phyloP scores from a whole-genome alignment of 2,888 invertebrate genomes.

The Dynastes hyllus region DNA sequence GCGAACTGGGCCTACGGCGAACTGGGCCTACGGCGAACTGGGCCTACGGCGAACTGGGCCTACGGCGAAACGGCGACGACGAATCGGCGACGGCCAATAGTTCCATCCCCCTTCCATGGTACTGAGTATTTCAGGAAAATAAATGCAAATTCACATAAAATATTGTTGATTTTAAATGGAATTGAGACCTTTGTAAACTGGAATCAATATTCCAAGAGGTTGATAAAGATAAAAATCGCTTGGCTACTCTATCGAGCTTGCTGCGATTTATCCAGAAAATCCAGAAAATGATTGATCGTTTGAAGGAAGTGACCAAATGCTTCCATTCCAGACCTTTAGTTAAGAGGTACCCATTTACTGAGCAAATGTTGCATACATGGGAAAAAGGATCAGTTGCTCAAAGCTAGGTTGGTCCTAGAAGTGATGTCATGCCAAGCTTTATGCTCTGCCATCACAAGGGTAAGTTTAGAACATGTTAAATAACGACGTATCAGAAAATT shows the following conservation, averaged over 20 bases:
- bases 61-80: too few species aligned
- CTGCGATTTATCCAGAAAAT: slow-evolving; percentile 81
- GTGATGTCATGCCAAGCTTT: too few species aligned
- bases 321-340: slow-evolving; percentile 81
- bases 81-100: too few species aligned
- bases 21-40: too few species aligned
- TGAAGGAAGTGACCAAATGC: slow-evolving; percentile 74
- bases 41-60: too few species aligned
- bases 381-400: slow-evolving; percentile 74
- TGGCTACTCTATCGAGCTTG: slow-evolving; percentile 83
- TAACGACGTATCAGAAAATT: too few species aligned
- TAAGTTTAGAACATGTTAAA: too few species aligned
- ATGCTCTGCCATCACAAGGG: too few species aligned
- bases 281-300: neutral
- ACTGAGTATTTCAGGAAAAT: slow-evolving; percentile 70
- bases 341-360: slow-evolving; percentile 83
- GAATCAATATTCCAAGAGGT: slow-evolving; percentile 72
- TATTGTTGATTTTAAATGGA: neutral
- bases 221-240: slow-evolving; percentile 86
- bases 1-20: too few species aligned
- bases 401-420: too few species aligned
- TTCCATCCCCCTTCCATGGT: slow-evolving; percentile 76
- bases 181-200: neutral
- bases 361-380: slow-evolving; percentile 82
- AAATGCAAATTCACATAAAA: neutral